Evolutionary conservation across 2,888 invertebrate species (phyloP), one percentile per base, ranked within the genome.

Genomic region (Punctoribates punctum): DNA sequence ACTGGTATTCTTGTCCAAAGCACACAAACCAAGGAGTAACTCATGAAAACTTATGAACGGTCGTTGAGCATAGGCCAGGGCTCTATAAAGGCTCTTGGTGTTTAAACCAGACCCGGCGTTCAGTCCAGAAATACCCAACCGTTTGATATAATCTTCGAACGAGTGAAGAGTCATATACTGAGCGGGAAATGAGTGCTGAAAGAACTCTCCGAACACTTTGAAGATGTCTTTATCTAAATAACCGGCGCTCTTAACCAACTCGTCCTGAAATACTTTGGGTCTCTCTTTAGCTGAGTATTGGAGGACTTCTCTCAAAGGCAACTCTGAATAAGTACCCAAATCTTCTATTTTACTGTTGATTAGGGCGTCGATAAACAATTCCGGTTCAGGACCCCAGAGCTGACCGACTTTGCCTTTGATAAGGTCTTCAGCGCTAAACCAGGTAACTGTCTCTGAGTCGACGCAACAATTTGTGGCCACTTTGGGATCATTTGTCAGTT

Each of bases 1-100:
- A 70, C 86, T 87, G 0, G 89, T 90, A 51, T 81, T 82, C 0
- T 89, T 89, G 81, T 91, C 90, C 79, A 89, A 82, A 0, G 89
- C 88, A 0, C 89, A 89, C 38, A 88, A 80, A 81, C 90, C 88
- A 79, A 88, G 83, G 79, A 90, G 81, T 78, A 88, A 83, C 80
- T 89, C 89, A 73, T 85, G 81, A 81, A 86, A 89, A 13, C 65
- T 46, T 23, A 76, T 11, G 17, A 72, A 77, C 20, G 42, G 13
- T 23, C 46, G 65, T 11, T 54, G 23, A 42, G 29, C 65, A 25
- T 72, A 38, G 29, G 23, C n/a, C 13, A 77, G 65, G 8, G 76
- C 73, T 3, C 76, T 48, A 42, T 42, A 77, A 25, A 34, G 8
- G 34, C 34, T 34, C 34, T 34, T 34, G n/a, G n/a, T n/a, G 73